Conservation (phyloP, 2,113 vertebrate genomes). For the Hippocampus barbouri region DNA sequence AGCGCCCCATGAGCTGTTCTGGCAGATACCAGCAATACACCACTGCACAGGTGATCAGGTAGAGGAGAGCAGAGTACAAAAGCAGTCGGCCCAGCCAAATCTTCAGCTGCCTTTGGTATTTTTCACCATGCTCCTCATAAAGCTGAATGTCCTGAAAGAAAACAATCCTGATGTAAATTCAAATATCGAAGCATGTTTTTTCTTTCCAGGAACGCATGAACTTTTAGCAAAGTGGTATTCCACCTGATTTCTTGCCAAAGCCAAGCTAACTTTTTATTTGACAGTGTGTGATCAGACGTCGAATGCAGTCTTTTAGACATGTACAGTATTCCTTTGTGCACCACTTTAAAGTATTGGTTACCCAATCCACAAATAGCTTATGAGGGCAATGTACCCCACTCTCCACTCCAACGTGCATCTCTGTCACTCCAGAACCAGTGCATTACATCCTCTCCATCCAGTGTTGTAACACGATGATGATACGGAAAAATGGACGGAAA, state of each 20-base stretch:
- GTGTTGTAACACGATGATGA: neutral
- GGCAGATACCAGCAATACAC: conserved; percentile 95
- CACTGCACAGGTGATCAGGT: conserved; percentile 80
- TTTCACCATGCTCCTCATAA: conserved; percentile 90
- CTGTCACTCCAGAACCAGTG: conserved; percentile 54
- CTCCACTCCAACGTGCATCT: conserved; percentile 49
- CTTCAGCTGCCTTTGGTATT: conserved; percentile 91
- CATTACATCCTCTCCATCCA: neutral
- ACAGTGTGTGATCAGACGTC: neutral
- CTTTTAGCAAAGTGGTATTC: neutral
- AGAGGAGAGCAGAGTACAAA: conserved; percentile 86
- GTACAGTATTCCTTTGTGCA: neutral
- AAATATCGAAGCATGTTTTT: neutral
- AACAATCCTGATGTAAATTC: neutral
- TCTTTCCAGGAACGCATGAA: neutral
- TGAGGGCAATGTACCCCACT: conserved; percentile 20
- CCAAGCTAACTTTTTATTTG: neutral
- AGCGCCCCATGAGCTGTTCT: conserved; percentile 81
- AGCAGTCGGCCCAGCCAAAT: conserved; percentile 90
- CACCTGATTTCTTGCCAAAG: neutral
- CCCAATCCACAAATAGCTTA: conserved; percentile 51
- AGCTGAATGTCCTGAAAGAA: conserved; percentile 81
- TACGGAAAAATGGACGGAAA: neutral
- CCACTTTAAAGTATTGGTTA: conserved; percentile 17
- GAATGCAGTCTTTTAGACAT: neutral